A percentile compares a stretch with the other conserved stretches of the same genome.
Conservation (phyloP, 2,113 vertebrate species). For the Shinisaurus crocodilurus region DNA sequence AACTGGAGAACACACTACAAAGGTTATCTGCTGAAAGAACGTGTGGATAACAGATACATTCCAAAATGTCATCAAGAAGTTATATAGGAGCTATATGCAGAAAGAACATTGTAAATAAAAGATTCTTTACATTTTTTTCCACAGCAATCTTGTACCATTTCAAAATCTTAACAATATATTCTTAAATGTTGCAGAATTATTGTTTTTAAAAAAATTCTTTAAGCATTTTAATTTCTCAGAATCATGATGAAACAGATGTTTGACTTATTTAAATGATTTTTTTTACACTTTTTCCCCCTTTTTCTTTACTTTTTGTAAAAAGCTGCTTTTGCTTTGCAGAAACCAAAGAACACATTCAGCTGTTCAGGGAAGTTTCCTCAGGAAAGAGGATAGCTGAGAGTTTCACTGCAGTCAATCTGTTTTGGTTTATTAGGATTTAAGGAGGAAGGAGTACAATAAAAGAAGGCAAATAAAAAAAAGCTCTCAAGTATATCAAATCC, state of each 20-base stretch:
- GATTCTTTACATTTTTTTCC: not conserved
- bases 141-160: not conserved
- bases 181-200: not conserved
- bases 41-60: constrained; percentile 7
- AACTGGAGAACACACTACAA: not conserved
- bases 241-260: not conserved
- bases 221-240: not conserved
- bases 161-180: not conserved
- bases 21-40: not conserved
- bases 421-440: constrained; percentile 23
- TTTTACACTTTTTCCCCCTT: not conserved
- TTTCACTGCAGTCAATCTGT: not conserved
- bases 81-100: not conserved
- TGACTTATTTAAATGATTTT: not conserved
- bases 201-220: not conserved
- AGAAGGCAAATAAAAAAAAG: not conserved
- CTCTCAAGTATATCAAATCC: not conserved
- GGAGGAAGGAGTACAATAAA: not conserved
- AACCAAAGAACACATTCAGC: not conserved
- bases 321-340: not conserved
- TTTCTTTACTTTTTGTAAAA: not conserved
- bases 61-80: not conserved
- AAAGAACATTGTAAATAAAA: not conserved
- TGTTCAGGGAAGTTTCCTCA: not conserved
- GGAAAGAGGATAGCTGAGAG: not conserved